A percentile compares a stretch with the other conserved stretches of the same genome.
Conservation (phyloP, 2,888 invertebrate species). For the Scaptomyza caliginosa region DNA sequence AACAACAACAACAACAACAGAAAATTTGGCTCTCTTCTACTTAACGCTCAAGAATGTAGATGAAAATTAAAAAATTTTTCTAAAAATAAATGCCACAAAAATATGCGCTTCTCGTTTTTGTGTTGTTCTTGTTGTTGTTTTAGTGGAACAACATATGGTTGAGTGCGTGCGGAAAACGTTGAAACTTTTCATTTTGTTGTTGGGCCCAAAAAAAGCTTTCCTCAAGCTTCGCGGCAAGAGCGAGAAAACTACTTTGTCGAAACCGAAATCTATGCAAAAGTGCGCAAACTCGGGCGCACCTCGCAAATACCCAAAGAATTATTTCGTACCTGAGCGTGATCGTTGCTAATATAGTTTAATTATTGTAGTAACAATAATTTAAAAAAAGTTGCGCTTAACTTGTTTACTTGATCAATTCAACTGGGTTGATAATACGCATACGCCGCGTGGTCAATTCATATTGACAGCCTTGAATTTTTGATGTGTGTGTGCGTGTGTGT, state of each 20-base stretch:
- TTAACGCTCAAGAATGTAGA: slow-evolving; percentile 70
- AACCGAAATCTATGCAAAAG: slow-evolving; percentile 8
- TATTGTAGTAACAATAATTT: slow-evolving; percentile 1
- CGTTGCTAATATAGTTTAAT: background rate
- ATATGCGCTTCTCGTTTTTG: slow-evolving; percentile 54
- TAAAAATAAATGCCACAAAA: slow-evolving; percentile 78
- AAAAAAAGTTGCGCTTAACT: slow-evolving; percentile 16
- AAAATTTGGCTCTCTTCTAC: slow-evolving; percentile 30
- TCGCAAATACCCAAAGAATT: slow-evolving; percentile 13
- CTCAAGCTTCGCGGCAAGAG: slow-evolving; percentile 58
- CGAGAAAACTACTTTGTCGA: slow-evolving; percentile 55
- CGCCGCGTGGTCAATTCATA: slow-evolving; percentile 28
- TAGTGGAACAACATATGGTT: slow-evolving; percentile 71
- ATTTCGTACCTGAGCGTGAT: slow-evolving; percentile 35
- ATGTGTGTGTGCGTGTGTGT: background rate
- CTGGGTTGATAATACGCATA: slow-evolving; percentile 42
- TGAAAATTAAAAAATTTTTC: slow-evolving; percentile 78
- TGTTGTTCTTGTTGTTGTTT: slow-evolving; percentile 51
- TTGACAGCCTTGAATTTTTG: slow-evolving; percentile 62
- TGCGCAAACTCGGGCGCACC: slow-evolving; percentile 73
- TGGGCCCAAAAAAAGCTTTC: slow-evolving; percentile 36
- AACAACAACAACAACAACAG: slow-evolving; percentile 15
- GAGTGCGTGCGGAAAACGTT: slow-evolving; percentile 66
- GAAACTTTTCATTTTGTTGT: slow-evolving; percentile 33
- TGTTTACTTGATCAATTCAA: slow-evolving; percentile 1